Conservation (phyloP, 2,797 vertebrate species). For the Acridotheres tristis region DNA sequence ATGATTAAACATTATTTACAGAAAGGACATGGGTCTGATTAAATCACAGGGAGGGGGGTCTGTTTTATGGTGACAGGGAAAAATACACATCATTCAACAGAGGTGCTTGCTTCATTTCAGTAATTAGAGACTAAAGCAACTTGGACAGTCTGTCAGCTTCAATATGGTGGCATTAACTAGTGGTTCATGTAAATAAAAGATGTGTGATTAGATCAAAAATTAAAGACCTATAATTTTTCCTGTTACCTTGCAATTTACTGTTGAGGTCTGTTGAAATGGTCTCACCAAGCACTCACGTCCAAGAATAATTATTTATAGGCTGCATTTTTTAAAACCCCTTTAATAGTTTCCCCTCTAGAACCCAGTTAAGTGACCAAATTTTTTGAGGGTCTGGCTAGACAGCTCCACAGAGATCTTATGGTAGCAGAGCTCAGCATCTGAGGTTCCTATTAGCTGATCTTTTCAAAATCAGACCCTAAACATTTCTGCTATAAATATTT, state of each 20-base stretch:
- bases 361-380: background rate
- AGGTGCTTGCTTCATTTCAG: constrained; percentile 56
- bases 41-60: constrained; percentile 31
- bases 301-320: background rate
- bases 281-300: background rate
- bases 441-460: background rate
- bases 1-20: constrained; percentile 89
- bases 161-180: constrained; percentile 70
- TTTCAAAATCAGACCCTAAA: background rate
- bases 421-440: background rate
- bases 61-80: constrained; percentile 31
- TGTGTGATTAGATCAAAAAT: constrained; percentile 88
- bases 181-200: constrained; percentile 89
- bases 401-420: background rate
- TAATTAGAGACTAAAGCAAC: constrained; percentile 74
- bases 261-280: background rate
- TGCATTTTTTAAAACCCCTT: background rate
- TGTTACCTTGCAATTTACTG: background rate
- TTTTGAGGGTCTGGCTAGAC: background rate
- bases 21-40: constrained; percentile 74
- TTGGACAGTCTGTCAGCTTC: constrained; percentile 83
- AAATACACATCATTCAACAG: background rate
- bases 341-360: background rate
- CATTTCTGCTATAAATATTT: background rate
- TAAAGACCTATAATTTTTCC: constrained; percentile 86